Evolutionary conservation across 2,113 vertebrate genomes (phyloP).

Genomic region (Phylloscopus trochilus): DNA sequence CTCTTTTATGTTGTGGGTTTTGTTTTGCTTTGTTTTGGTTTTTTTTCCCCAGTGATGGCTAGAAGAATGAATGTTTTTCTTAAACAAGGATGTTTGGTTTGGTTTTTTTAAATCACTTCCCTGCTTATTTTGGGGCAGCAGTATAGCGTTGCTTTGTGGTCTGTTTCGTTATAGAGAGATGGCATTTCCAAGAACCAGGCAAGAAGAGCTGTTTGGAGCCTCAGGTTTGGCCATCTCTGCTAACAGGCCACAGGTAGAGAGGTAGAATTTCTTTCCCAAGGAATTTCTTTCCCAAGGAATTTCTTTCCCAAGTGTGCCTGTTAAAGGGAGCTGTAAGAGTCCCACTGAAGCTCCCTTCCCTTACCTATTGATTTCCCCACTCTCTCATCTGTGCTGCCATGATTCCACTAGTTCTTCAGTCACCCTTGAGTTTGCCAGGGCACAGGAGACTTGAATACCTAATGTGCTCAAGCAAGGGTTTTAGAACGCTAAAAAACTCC

Average conservation of each 20-base stretch:
- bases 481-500: background rate
- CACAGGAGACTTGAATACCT: conserved; percentile 11
- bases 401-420: background rate
- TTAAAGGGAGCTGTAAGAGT: background rate
- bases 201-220: background rate
- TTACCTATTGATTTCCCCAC: background rate
- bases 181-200: background rate
- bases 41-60: background rate
- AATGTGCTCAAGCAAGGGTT: background rate
- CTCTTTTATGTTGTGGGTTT: background rate
- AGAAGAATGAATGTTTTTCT: conserved; percentile 1
- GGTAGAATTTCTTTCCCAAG: background rate
- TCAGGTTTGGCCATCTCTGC: background rate
- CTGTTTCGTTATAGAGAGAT: background rate
- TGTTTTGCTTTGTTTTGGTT: background rate
- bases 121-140: background rate
- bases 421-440: background rate
- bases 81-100: background rate
- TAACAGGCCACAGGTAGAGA: background rate
- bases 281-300: background rate
- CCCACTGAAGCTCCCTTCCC: background rate
- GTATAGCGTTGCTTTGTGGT: background rate
- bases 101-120: background rate
- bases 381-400: background rate
- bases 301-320: background rate